Conservation (phyloP, 2,888 invertebrate species). For the Eristalinus aeneus region DNA sequence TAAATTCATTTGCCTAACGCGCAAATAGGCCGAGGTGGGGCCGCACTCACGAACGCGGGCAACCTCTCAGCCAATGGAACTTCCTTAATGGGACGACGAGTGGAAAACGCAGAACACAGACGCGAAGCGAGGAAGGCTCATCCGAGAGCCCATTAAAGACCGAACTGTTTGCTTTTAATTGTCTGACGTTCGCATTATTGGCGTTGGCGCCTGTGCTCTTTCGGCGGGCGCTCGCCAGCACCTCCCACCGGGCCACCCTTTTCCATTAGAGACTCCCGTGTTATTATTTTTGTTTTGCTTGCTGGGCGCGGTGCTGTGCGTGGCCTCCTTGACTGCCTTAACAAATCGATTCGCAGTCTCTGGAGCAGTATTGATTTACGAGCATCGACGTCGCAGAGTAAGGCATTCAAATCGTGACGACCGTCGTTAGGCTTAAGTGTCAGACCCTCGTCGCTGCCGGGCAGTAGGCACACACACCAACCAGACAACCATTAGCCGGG, state of each 20-base stretch:
- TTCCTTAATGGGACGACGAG: slow-evolving; percentile 27
- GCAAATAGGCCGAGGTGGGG: slow-evolving; percentile 9
- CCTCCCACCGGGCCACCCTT: neutral
- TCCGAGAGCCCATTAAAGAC: slow-evolving; percentile 28
- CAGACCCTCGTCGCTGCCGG: slow-evolving; percentile 2
- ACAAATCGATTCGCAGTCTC: slow-evolving; percentile 39
- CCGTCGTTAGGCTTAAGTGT: slow-evolving; percentile 30
- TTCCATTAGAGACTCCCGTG: neutral
- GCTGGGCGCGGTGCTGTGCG: neutral
- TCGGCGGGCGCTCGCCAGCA: neutral
- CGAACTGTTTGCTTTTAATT: slow-evolving; percentile 51
- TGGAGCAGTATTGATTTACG: slow-evolving; percentile 39
- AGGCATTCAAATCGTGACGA: slow-evolving; percentile 45
- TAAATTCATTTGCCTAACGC: slow-evolving; percentile 34
- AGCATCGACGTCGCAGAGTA: slow-evolving; percentile 16
- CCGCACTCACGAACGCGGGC: neutral
- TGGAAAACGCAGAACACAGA: slow-evolving; percentile 15
- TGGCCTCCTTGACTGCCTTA: neutral
- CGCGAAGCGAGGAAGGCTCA: neutral
- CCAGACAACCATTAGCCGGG: neutral
- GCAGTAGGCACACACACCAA: neutral
- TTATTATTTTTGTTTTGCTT: neutral
- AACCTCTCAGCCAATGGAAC: slow-evolving; percentile 13
- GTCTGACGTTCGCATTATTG: slow-evolving; percentile 21
- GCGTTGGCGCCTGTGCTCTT: slow-evolving; percentile 23